A percentile compares a stretch with the other conserved stretches of the same genome.
Evolutionary conservation across 1,140 invertebrate genomes (phyloP).

Genomic region (Apis florea): DNA sequence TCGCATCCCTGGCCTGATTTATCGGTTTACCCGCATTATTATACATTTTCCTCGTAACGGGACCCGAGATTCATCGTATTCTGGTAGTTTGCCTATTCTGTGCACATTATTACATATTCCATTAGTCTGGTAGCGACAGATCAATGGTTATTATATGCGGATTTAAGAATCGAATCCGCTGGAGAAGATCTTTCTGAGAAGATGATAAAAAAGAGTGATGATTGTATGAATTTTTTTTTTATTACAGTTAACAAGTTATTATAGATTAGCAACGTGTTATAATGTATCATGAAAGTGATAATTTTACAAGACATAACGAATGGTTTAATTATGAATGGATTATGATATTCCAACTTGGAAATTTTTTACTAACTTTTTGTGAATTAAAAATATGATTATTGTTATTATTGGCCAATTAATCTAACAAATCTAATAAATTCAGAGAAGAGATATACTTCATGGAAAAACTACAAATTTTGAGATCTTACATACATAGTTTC

Average conservation of each 20-base stretch:
- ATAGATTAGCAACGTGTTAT: no score
- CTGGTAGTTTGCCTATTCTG: slow-evolving; percentile 14
- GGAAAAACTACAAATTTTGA: not conserved
- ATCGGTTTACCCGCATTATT: slow-evolving; percentile 67
- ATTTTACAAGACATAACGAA: no score
- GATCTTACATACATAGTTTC: no score
- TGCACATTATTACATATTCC: slow-evolving; percentile 31
- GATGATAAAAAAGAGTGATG: not conserved
- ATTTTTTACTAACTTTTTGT: no score
- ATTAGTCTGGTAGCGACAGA: slow-evolving; percentile 38
- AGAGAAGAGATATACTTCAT: no score
- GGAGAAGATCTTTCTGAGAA: not conserved
- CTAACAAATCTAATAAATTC: no score
- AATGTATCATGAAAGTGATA: no score
- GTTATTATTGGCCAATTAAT: no score
- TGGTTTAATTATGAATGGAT: no score
- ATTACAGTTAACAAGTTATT: no score
- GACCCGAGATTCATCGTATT: slow-evolving; percentile 42
- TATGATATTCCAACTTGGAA: no score
- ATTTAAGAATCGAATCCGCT: slow-evolving; percentile 39
- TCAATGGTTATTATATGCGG: slow-evolving; percentile 53
- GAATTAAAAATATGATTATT: no score
- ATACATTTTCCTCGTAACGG: slow-evolving; percentile 59
- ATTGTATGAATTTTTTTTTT: not conserved
- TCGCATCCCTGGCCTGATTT: slow-evolving; percentile 72